These are phyloP conservation scores for Canis aureus DNA, from an alignment of 2,113 vertebrate genomes.

Conservation along the genomic window DNA sequence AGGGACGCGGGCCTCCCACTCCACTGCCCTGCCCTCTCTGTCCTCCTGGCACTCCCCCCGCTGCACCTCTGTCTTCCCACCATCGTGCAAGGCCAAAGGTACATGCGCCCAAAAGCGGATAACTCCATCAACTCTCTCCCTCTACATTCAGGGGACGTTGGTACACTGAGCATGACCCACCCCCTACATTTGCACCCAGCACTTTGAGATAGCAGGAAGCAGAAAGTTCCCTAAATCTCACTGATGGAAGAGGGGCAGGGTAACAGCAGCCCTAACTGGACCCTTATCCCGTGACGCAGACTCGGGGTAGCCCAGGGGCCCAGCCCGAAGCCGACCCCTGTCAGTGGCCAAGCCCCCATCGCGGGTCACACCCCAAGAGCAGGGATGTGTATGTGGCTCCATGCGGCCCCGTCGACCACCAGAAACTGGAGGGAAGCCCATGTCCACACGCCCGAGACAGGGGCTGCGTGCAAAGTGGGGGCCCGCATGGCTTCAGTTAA, in stretches of 20 bases:
- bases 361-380: background rate
- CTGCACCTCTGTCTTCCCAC: background rate
- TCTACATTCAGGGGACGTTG: background rate
- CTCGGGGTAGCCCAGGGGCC: background rate
- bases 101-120: background rate
- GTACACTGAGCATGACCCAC: background rate
- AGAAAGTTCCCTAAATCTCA: background rate
- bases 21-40: background rate
- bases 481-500: background rate
- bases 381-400: accelerated
- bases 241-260: accelerated
- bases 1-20: background rate
- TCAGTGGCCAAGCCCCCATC: background rate
- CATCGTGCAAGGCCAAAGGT: background rate
- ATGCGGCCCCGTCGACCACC: background rate
- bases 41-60: background rate
- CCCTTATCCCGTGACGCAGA: background rate
- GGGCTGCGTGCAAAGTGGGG: background rate
- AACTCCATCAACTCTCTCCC: background rate
- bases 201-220: background rate
- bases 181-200: background rate
- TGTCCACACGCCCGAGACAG: background rate
- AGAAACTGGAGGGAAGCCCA: no score
- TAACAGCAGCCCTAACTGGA: background rate
- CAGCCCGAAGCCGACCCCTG: background rate